Percentiles rank a stretch among this genome's conserved stretches.
These are phyloP conservation scores for Chionodraco myersi DNA, from an alignment of 2,113 vertebrate genomes.

Conservation along the genomic window DNA sequence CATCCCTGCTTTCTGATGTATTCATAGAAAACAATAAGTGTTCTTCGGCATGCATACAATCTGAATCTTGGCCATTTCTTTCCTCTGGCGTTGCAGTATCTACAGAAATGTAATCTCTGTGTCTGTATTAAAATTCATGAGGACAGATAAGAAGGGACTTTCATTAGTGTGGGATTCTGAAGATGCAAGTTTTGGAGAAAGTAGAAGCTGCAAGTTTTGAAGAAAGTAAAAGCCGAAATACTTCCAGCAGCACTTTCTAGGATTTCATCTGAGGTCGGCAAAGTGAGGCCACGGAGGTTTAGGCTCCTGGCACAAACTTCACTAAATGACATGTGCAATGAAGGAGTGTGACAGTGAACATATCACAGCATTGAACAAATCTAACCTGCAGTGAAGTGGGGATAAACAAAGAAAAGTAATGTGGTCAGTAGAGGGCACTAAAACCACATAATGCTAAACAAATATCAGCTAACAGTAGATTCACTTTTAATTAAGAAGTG, in stretches of 20 bases:
- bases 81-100: constrained; percentile 69
- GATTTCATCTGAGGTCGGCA: constrained; percentile 41
- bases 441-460: neutral
- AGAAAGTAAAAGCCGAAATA: constrained; percentile 38
- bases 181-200: constrained; percentile 41
- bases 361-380: neutral
- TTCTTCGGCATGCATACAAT: constrained; percentile 69
- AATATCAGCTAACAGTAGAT: neutral
- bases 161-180: constrained; percentile 58
- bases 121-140: constrained; percentile 82
- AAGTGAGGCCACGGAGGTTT: constrained; percentile 19
- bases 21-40: constrained; percentile 82
- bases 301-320: neutral
- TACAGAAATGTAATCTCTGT: constrained; percentile 76
- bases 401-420: neutral
- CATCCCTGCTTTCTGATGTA: constrained; percentile 70
- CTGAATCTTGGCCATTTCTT: constrained; percentile 60
- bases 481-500: neutral
- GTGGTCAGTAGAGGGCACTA: neutral
- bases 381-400: neutral
- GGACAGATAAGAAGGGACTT: constrained; percentile 68
- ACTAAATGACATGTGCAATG: neutral
- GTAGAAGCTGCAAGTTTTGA: constrained; percentile 44
- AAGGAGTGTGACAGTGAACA: neutral
- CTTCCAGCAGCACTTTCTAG: constrained; percentile 41